Conservation (phyloP, 2,797 vertebrate species). For the Gymnodraco acuticeps region DNA sequence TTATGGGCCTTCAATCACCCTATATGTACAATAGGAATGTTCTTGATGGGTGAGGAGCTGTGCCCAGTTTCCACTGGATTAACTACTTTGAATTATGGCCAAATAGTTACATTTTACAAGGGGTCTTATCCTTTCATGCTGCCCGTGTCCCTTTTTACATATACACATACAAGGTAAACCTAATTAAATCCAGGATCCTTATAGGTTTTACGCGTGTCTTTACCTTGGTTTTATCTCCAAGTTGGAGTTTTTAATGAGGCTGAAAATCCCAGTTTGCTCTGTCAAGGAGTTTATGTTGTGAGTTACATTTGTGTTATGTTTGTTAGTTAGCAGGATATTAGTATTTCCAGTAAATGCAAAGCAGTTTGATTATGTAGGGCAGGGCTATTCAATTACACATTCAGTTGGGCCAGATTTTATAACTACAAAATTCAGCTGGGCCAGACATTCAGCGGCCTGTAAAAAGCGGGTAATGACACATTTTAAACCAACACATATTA, state of each 20-base stretch:
- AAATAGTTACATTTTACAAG: neutral
- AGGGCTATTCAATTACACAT: too few relatives aligned
- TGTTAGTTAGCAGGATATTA: neutral
- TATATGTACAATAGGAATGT: slow-evolving; percentile 10
- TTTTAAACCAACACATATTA: too few relatives aligned
- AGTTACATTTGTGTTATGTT: neutral
- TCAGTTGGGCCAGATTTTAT: too few relatives aligned
- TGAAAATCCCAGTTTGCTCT: neutral
- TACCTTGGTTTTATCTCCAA: neutral
- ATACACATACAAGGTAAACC: neutral
- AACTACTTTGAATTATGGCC: neutral
- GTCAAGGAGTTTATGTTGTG: neutral
- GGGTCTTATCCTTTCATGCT: slow-evolving; percentile 1
- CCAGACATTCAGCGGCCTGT: too few relatives aligned
- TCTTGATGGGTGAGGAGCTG: slow-evolving; percentile 1
- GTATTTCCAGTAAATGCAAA: neutral
- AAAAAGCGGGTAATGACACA: too few relatives aligned
- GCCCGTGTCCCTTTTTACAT: neutral
- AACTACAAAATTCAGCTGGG: too few relatives aligned
- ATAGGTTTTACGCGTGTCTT: neutral
- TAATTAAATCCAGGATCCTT: slow-evolving; percentile 1
- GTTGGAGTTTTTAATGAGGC: neutral
- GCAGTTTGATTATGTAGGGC: neutral
- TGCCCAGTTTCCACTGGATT: neutral
- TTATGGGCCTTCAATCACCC: neutral